Evolutionary conservation across 2,113 vertebrate species (phyloP).

Genomic region (Phrynosoma blainvillii): DNA sequence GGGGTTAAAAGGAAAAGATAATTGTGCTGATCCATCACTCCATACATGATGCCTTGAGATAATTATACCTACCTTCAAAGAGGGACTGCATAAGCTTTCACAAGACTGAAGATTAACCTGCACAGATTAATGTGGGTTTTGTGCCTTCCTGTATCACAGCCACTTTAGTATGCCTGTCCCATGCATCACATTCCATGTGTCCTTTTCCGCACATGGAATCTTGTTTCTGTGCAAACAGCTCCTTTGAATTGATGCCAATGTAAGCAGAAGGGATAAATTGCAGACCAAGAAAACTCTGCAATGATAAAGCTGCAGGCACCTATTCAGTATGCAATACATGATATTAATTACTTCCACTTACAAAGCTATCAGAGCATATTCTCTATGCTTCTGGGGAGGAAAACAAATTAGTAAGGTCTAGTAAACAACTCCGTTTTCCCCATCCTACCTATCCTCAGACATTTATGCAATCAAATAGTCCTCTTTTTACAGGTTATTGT

Average conservation of each 20-base stretch:
- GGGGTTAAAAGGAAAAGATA: conserved; percentile 19
- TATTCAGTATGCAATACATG: background rate
- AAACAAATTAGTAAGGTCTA: conserved; percentile 24
- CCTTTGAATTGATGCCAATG: background rate
- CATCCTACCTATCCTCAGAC: conserved; percentile 21
- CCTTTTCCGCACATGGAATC: background rate
- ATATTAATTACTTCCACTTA: conserved; percentile 14
- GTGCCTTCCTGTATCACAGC: background rate
- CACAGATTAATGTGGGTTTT: background rate
- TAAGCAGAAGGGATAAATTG: background rate
- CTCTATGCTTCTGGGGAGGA: background rate
- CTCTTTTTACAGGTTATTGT: background rate
- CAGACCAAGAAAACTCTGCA: conserved; percentile 6
- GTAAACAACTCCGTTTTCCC: background rate
- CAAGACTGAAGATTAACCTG: background rate
- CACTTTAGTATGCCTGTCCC: background rate
- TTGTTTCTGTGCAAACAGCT: conserved; percentile 23
- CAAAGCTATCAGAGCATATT: conserved; percentile 28
- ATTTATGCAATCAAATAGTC: conserved; percentile 9
- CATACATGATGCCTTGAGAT: background rate
- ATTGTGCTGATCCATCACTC: conserved; percentile 14
- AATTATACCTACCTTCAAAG: conserved; percentile 3
- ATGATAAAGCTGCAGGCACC: conserved; percentile 26
- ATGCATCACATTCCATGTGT: background rate
- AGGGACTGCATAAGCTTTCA: background rate